Evolutionary conservation across 2,113 vertebrate species (phyloP).

Genomic region (Equus przewalskii): DNA sequence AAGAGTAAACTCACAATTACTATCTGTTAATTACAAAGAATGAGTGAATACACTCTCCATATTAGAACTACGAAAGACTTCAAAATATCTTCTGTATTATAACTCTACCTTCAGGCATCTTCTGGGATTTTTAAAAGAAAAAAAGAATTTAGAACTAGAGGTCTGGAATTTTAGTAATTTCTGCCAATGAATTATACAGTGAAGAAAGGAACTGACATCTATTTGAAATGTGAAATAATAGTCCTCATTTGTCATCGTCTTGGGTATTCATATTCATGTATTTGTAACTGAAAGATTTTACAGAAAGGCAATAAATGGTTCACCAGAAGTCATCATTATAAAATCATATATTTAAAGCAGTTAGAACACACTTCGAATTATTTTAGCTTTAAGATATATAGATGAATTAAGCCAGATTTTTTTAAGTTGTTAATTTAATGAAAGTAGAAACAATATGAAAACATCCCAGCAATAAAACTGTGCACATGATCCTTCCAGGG

Average conservation of each 20-base stretch:
- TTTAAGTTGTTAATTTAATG: not conserved
- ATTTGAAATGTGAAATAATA: conserved; percentile 80
- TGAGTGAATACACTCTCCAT: not conserved
- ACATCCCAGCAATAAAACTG: not conserved
- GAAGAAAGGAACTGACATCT: conserved; percentile 62
- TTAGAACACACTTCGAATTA: not conserved
- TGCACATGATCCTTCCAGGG: not conserved
- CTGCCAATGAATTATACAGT: conserved; percentile 71
- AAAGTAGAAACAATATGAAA: conserved; percentile 37
- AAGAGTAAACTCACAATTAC: not conserved
- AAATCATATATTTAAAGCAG: conserved; percentile 49
- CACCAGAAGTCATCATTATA: conserved; percentile 36
- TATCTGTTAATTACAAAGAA: conserved; percentile 13
- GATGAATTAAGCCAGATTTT: not conserved
- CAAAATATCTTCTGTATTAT: conserved; percentile 38
- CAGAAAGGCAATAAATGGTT: conserved; percentile 55
- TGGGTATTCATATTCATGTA: conserved; percentile 66
- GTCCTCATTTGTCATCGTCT: conserved; percentile 80
- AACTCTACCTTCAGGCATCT: conserved; percentile 37
- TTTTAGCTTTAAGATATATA: conserved; percentile 12
- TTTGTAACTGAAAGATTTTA: conserved; percentile 74
- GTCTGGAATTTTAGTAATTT: conserved; percentile 67
- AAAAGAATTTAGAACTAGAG: conserved; percentile 46
- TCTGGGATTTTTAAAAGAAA: conserved; percentile 44
- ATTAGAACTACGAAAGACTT: conserved; percentile 10